Evolutionary conservation across 2,113 vertebrate genomes (phyloP).

Genomic region (Cryptoleucopteryx plumbea): DNA sequence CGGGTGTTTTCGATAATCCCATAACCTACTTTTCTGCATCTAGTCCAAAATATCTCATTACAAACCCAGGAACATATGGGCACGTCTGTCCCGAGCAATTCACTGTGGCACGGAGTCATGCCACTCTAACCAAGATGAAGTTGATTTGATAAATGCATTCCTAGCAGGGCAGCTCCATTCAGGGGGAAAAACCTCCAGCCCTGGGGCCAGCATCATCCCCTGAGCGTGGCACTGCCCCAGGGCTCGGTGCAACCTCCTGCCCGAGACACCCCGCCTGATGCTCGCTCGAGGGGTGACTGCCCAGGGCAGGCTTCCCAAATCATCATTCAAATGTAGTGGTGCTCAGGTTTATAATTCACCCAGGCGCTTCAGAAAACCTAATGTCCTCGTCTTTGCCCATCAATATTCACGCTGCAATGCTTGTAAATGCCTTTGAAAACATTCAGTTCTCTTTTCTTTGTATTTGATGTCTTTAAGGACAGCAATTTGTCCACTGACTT

Average conservation of each 20-base stretch:
- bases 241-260: background rate
- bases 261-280: rapidly evolving
- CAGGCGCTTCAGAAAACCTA: background rate
- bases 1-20: background rate
- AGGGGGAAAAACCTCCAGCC: background rate
- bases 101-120: background rate
- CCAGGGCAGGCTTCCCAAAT: background rate
- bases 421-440: background rate
- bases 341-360: background rate
- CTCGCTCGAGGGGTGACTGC: rapidly evolving
- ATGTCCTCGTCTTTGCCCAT: background rate
- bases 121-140: background rate
- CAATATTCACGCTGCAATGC: background rate
- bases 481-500: background rate
- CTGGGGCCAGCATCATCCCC: background rate
- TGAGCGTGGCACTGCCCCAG: background rate
- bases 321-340: background rate
- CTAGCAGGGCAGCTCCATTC: background rate
- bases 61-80: background rate
- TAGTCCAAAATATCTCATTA: background rate
- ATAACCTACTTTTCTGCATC: background rate
- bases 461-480: background rate
- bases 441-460: background rate
- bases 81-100: background rate
- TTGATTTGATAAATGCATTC: background rate